phyloP scores from a whole-genome alignment of 2,888 invertebrate species.

The Gari tellinella region DNA sequence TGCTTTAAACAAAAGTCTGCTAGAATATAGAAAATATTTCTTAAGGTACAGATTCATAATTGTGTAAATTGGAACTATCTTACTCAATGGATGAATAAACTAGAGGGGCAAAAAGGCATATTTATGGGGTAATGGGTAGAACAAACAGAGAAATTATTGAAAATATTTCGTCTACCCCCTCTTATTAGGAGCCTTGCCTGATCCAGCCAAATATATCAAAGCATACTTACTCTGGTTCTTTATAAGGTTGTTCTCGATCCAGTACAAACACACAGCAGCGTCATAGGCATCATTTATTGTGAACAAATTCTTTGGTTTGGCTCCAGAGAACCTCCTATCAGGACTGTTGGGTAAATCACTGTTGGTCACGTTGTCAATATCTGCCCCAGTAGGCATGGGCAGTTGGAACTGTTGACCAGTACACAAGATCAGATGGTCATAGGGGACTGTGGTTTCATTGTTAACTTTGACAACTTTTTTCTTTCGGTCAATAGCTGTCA shows the following conservation, averaged over 20 bases:
- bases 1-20: too few relatives aligned
- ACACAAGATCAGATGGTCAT: constrained; percentile 83
- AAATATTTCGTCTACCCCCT: too few relatives aligned
- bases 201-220: too few relatives aligned
- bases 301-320: constrained; percentile 80
- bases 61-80: too few relatives aligned
- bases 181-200: too few relatives aligned
- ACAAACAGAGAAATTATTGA: too few relatives aligned
- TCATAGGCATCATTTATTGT: constrained; percentile 83
- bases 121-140: too few relatives aligned
- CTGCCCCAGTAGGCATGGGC: constrained; percentile 78
- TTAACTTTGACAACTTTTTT: constrained; percentile 82
- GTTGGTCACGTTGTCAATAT: constrained; percentile 69
- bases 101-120: too few relatives aligned
- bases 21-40: too few relatives aligned
- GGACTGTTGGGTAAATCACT: constrained; percentile 69
- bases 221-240: constrained; percentile 69
- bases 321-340: constrained; percentile 68
- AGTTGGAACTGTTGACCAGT: constrained; percentile 83
- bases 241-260: constrained; percentile 77
- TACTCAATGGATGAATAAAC: too few relatives aligned
- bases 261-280: constrained; percentile 79
- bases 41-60: too few relatives aligned
- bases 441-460: constrained; percentile 79
- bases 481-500: constrained; percentile 82